Base-by-base conservation (phyloP, 2,113 vertebrate genomes). In the Panurus biarmicus region DNA sequence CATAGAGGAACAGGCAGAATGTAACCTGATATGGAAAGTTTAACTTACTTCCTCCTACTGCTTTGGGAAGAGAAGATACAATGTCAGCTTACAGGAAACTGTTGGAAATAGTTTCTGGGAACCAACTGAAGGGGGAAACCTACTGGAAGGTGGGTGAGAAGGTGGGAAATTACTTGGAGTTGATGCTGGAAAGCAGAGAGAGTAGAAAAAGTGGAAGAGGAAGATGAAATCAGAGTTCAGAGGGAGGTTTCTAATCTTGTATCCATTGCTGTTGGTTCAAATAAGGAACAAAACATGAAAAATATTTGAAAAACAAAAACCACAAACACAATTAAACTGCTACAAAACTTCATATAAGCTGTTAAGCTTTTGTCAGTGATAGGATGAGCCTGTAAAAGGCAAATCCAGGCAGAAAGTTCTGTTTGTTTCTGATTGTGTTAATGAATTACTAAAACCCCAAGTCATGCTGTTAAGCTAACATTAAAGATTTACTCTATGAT, bases 31-130 rank as follows among this genome's bases (percentile, higher is more conserved):
- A 18, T 16, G n/a, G 26, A 8, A 62, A 38, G 33, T 9, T 65
- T 9, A 25, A 45, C 28, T 57, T 12, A 14, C 1, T 51, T 81
- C 17, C 10, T 73, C 7, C 0, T 22, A 3, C 5, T 40, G 7
- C 5, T 64, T 57, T 47, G 61, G 77, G 61, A 48, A 71, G 51
- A 53, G 16, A 54, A 64, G 31, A 9, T 35, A 4, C 0, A 3
- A 33, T 47, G 22, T 67, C 31, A 85, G 77, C 22, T 24, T 15
- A n/a, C 8, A 31, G 61, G n/a, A 60, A 35, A 18, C 26, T 67
- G 31, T 42, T 79, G 57, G 54, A 28, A 91, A 20, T 3, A 5
- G 25, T 67, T 72, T 5, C 5, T 54, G 18, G 45, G n/a, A 85
- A 45, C n/a, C n/a, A n/a, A n/a, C 15, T 53, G 53, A 69, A 85